Conservation (phyloP, 2,113 vertebrate species). For the Hiodon alosoides region DNA sequence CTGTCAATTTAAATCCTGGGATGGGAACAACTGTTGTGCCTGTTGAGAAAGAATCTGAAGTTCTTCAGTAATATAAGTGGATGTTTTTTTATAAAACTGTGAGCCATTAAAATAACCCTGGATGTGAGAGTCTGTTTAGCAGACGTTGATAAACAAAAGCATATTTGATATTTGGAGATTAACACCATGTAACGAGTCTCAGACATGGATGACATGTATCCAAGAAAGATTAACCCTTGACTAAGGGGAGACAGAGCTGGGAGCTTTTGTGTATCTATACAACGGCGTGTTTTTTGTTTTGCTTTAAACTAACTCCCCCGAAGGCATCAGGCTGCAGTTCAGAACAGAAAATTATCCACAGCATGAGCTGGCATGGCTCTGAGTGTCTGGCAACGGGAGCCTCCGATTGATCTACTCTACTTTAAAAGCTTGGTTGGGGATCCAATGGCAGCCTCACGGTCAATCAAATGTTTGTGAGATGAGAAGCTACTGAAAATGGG, state of each 20-base stretch:
- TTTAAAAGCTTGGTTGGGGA: neutral
- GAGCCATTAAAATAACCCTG: too few species aligned
- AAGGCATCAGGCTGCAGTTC: neutral
- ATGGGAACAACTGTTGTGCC: too few species aligned
- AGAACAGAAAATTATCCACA: neutral
- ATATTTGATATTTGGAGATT: too few species aligned
- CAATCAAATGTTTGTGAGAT: conserved; percentile 20
- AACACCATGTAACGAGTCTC: too few species aligned
- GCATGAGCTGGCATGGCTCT: neutral
- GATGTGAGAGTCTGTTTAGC: too few species aligned
- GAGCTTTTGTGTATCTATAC: neutral
- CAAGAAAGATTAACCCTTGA: neutral
- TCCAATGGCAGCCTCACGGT: conserved; percentile 23
- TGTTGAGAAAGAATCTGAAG: too few species aligned
- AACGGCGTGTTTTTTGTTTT: neutral
- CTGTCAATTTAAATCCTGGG: too few species aligned
- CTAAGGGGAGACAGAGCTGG: neutral
- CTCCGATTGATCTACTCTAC: conserved; percentile 14
- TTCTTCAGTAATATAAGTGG: too few species aligned
- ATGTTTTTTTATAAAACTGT: too few species aligned
- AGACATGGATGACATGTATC: too few species aligned
- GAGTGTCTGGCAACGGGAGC: conserved; percentile 12
- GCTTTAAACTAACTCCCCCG: neutral
- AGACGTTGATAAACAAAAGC: too few species aligned
- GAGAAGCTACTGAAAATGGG: conserved; percentile 14